Conservation (phyloP, 2,888 invertebrate species). For the Aphidoletes aphidimyza region DNA sequence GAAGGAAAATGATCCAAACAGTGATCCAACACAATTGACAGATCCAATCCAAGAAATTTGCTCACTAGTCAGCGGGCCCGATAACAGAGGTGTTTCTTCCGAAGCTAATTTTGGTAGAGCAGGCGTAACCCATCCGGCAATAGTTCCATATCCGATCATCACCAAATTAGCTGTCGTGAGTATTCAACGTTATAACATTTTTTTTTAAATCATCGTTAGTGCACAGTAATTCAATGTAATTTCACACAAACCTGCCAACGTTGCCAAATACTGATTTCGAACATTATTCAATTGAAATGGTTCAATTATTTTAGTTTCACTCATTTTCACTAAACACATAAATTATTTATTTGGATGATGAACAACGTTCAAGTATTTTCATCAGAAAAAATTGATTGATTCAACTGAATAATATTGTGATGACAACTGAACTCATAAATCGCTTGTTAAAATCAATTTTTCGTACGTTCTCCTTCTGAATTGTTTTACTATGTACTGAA, state of each 20-base stretch:
- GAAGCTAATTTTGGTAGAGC: slow-evolving; percentile 54
- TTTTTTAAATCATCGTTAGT: background rate
- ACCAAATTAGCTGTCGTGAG: background rate
- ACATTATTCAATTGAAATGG: slow-evolving; percentile 9
- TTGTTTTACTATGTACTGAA: too few relatives aligned
- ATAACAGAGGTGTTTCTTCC: slow-evolving; percentile 38
- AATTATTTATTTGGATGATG: too few relatives aligned
- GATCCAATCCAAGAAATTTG: slow-evolving; percentile 65
- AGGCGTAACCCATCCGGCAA: slow-evolving; percentile 55
- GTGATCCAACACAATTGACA: slow-evolving; percentile 62
- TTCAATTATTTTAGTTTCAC: too few relatives aligned
- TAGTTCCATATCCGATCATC: slow-evolving; percentile 24
- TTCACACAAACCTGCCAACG: too few relatives aligned
- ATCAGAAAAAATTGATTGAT: too few relatives aligned
- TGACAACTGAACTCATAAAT: too few relatives aligned
- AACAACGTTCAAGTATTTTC: too few relatives aligned
- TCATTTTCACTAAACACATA: too few relatives aligned
- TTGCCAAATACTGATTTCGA: slow-evolving; percentile 15
- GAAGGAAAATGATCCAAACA: slow-evolving; percentile 62
- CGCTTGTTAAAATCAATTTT: too few relatives aligned
- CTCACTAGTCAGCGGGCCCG: slow-evolving; percentile 55
- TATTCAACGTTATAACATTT: background rate
- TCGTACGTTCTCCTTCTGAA: too few relatives aligned
- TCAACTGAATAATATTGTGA: too few relatives aligned
- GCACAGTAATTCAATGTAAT: too few relatives aligned